Percentiles rank a stretch among this genome's conserved stretches.
These are phyloP conservation scores for Bombylius discolor DNA, from an alignment of 2,888 invertebrate species.

Conservation along the genomic window DNA sequence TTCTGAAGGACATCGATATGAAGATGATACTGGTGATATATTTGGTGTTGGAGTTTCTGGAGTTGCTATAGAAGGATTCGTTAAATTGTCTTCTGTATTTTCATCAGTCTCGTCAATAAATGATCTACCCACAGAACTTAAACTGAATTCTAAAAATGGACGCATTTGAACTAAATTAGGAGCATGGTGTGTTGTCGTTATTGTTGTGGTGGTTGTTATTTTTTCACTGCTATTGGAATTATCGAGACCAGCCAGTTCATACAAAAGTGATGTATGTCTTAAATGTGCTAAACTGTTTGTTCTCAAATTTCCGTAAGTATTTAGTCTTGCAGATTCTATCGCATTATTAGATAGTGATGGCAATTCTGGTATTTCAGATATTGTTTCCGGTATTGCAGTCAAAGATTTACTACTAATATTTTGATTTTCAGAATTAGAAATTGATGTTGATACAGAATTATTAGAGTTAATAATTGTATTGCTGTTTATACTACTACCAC, in stretches of 20 bases:
- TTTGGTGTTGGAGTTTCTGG: slow-evolving; percentile 59
- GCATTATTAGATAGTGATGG: background rate
- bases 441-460: background rate
- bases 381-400: slow-evolving; percentile 33
- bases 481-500: slow-evolving; percentile 23
- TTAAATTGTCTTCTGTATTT: slow-evolving; percentile 15
- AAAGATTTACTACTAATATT: slow-evolving; percentile 27
- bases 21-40: slow-evolving; percentile 39
- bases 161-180: slow-evolving; percentile 9
- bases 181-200: background rate
- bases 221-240: too few relatives aligned
- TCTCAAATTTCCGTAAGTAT: background rate
- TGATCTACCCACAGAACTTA: slow-evolving; percentile 35
- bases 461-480: background rate
- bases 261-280: background rate
- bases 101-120: slow-evolving; percentile 32
- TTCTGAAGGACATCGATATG: slow-evolving; percentile 39
- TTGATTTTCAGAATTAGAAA: slow-evolving; percentile 3
- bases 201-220: background rate
- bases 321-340: background rate
- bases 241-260: background rate
- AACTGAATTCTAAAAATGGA: slow-evolving; percentile 31
- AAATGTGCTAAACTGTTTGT: slow-evolving; percentile 1
- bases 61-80: slow-evolving; percentile 35
- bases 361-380: slow-evolving; percentile 16